Conservation (phyloP, 37 sponge, comb jelly and placozoan genomes). For the Halichondria panicea region DNA sequence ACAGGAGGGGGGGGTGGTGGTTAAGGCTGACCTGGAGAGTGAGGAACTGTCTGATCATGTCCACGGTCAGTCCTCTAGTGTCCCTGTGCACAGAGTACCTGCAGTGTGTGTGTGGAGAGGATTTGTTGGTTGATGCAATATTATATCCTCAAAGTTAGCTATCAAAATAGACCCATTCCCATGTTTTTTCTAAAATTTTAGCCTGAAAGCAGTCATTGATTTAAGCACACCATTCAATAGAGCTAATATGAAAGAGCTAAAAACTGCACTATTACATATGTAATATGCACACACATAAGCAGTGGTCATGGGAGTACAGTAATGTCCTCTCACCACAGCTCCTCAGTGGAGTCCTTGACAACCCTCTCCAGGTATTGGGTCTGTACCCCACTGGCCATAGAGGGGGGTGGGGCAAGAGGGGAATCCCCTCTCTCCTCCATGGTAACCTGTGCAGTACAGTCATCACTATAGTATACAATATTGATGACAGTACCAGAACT, state of each 20-base stretch:
- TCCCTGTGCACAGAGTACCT: conserved; percentile 56
- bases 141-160: no score
- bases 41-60: conserved; percentile 53
- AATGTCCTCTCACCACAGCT: conserved; percentile 14
- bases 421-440: neutral
- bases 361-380: conserved; percentile 43
- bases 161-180: no score
- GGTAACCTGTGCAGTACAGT: neutral
- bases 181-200: no score
- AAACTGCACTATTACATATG: conserved; percentile 5
- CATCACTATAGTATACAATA: no score
- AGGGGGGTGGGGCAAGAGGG: neutral
- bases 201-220: no score
- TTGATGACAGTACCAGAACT: no score
- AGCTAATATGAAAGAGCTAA: neutral
- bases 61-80: conserved; percentile 35
- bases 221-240: neutral
- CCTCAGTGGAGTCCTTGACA: conserved; percentile 44
- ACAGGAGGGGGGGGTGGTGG: no score
- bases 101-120: no score
- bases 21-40: conserved; percentile 26
- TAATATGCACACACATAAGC: neutral
- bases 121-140: no score
- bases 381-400: conserved; percentile 16
- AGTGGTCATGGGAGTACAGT: neutral